A percentile compares a stretch with the other conserved stretches of the same genome.
Evolutionary conservation across 2,113 vertebrate genomes (phyloP).

Genomic region (Leucosticte australis): DNA sequence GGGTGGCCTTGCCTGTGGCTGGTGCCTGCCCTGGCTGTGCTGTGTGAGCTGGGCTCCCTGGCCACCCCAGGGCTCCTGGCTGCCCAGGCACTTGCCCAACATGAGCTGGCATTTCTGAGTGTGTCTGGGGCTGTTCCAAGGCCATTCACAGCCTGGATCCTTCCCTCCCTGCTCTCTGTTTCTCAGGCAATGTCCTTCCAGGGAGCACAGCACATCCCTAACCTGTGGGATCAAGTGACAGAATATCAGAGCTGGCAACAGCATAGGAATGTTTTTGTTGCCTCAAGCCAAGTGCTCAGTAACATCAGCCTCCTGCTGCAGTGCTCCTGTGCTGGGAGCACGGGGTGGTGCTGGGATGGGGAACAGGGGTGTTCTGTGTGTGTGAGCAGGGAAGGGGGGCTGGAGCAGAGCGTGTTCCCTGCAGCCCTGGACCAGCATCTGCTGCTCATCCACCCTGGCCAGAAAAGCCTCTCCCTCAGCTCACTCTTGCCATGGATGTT

Average conservation of each 20-base stretch:
- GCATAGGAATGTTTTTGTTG: not conserved
- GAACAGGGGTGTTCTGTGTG: not conserved
- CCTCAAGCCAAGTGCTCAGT: not conserved
- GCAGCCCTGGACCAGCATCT: not conserved
- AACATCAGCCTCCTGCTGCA: not conserved
- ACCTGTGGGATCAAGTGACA: not conserved
- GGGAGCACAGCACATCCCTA: not conserved
- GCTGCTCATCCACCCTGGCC: not conserved
- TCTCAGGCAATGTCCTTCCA: not conserved
- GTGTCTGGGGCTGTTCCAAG: not conserved
- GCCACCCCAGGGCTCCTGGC: not conserved
- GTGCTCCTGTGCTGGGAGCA: rapidly evolving
- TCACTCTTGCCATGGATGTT: not conserved
- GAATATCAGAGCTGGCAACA: not conserved
- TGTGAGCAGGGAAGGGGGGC: not conserved
- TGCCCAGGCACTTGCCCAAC: rapidly evolving
- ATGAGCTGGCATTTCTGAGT: not conserved
- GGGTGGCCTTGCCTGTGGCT: rapidly evolving
- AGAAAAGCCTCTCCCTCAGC: not conserved
- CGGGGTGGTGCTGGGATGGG: rapidly evolving
- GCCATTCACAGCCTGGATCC: not conserved
- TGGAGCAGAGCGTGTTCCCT: not conserved
- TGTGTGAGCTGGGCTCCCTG: not conserved
- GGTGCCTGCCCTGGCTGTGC: not conserved
- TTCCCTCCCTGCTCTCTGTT: not conserved